Percentiles rank a stretch among this genome's conserved stretches.
phyloP scores from a whole-genome alignment of 1,140 invertebrate species.

The Hylyphantes graminicola region DNA sequence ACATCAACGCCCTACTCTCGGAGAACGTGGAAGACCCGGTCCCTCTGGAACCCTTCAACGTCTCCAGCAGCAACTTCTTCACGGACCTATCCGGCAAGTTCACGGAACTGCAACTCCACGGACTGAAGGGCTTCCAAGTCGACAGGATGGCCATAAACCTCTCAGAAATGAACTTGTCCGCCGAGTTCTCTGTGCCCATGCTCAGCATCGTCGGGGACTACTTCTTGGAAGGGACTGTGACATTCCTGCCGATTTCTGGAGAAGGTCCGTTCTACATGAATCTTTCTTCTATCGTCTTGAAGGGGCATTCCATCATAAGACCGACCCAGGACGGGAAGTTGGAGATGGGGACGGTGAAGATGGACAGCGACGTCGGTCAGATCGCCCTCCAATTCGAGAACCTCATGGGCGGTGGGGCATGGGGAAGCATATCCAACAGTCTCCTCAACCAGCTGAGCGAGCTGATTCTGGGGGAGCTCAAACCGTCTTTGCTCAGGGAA shows the following conservation, averaged over 20 bases:
- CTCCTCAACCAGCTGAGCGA: slow-evolving; percentile 60
- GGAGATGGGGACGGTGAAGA: slow-evolving; percentile 23
- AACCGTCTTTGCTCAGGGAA: slow-evolving; percentile 49
- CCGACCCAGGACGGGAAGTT: slow-evolving; percentile 1
- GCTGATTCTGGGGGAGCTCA: slow-evolving; percentile 60
- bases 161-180: slow-evolving; percentile 51
- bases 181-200: slow-evolving; percentile 44
- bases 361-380: slow-evolving; percentile 39
- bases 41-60: slow-evolving; percentile 48
- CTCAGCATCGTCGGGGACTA: slow-evolving; percentile 60
- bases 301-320: slow-evolving; percentile 19
- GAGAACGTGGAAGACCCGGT: slow-evolving; percentile 60
- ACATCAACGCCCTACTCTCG: slow-evolving; percentile 42
- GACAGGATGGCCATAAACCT: slow-evolving; percentile 55
- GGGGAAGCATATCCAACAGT: slow-evolving; percentile 49
- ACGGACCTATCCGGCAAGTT: slow-evolving; percentile 44
- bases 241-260: slow-evolving; percentile 57
- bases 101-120: slow-evolving; percentile 50
- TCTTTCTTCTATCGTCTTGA: slow-evolving; percentile 46
- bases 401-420: slow-evolving; percentile 57
- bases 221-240: slow-evolving; percentile 56
- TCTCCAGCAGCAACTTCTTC: slow-evolving; percentile 43
- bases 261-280: slow-evolving; percentile 63
- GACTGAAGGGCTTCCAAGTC: slow-evolving; percentile 52
- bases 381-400: slow-evolving; percentile 62